Percentiles rank a stretch among this genome's conserved stretches.
Conservation (phyloP, 1,140 invertebrate genomes). For the Yoshiicerus persimilis region DNA sequence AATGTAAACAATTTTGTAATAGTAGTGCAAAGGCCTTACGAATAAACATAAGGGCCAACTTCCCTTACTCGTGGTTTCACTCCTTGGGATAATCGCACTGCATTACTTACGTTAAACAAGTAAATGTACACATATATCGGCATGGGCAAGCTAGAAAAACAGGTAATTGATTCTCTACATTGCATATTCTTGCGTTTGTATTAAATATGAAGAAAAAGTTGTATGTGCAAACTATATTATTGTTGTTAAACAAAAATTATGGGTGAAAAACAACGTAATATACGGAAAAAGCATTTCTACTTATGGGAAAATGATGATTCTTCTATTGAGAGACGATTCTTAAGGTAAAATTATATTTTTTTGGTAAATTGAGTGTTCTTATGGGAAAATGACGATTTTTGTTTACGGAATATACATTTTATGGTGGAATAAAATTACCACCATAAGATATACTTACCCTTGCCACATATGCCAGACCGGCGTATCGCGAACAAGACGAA, state of each 20-base stretch:
- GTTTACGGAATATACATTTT: no score
- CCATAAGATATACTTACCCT: no score
- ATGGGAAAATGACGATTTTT: no score
- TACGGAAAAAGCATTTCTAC: no score
- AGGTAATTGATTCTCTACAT: not conserved
- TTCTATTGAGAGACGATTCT: no score
- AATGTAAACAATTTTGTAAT: not conserved
- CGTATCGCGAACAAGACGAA: not conserved
- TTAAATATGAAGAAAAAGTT: not conserved
- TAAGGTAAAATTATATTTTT: no score
- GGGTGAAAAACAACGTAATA: no score
- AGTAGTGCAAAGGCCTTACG: not conserved
- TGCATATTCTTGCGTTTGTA: no score
- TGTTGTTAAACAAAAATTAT: not conserved
- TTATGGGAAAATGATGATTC: no score
- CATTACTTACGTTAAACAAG: conserved; percentile 85
- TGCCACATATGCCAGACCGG: not conserved
- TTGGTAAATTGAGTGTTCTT: no score
- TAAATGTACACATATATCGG: conserved; percentile 55
- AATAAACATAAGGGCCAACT: conserved; percentile 61
- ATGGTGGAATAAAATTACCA: no score
- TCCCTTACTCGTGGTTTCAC: conserved; percentile 60
- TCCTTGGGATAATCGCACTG: conserved; percentile 69
- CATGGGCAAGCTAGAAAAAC: not conserved
- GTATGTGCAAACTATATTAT: not conserved